These are phyloP conservation scores for Tyto alba DNA, from an alignment of 2,113 vertebrate genomes.

Conservation along the genomic window DNA sequence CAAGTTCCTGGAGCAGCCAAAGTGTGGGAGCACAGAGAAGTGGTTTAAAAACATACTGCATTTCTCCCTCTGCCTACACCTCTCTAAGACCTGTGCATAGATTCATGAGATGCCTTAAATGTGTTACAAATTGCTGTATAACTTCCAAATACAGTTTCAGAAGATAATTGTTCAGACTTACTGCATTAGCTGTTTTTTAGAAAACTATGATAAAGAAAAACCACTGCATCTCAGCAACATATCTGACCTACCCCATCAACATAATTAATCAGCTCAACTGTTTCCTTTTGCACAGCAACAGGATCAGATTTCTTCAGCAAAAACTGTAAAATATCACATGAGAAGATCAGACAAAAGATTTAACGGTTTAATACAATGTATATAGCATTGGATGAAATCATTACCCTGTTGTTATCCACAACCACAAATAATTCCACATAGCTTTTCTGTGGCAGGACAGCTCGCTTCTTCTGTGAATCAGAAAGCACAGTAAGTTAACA, in stretches of 20 bases:
- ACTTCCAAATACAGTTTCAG: neutral
- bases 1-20: neutral
- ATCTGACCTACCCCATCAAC: slow-evolving; percentile 80
- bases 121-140: neutral
- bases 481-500: neutral
- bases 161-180: neutral
- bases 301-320: slow-evolving; percentile 49
- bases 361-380: neutral
- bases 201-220: neutral
- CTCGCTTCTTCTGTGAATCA: slow-evolving; percentile 75
- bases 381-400: neutral
- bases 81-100: neutral
- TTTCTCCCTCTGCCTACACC: neutral
- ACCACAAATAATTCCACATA: slow-evolving; percentile 85
- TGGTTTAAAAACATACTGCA: neutral
- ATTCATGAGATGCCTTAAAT: neutral
- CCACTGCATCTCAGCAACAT: neutral
- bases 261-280: slow-evolving; percentile 79
- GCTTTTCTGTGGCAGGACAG: slow-evolving; percentile 74
- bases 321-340: slow-evolving; percentile 70
- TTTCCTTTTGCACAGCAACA: slow-evolving; percentile 71
- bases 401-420: slow-evolving; percentile 83
- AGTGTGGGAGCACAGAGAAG: neutral
- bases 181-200: neutral
- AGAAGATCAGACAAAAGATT: neutral